phyloP scores from a whole-genome alignment of 2,888 invertebrate species.

The Nephrotoma guestfalica region DNA sequence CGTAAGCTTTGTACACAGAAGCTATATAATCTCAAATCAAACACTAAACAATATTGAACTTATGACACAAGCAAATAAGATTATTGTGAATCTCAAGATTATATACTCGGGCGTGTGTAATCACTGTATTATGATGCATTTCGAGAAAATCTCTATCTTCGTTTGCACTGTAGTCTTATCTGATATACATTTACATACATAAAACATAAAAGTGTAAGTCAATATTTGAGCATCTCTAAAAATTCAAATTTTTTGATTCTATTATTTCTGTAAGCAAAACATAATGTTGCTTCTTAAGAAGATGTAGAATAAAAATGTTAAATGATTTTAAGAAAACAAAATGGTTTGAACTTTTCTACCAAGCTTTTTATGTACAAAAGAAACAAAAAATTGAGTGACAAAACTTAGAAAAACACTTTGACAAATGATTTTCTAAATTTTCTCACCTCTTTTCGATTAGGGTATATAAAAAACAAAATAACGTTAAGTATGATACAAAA shows the following conservation, averaged over 20 bases:
- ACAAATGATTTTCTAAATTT: neutral
- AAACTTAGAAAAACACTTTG: neutral
- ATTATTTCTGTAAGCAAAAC: neutral
- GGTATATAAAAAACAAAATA: neutral
- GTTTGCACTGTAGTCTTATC: neutral
- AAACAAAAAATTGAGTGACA: neutral
- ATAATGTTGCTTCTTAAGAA: neutral
- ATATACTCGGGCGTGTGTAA: neutral
- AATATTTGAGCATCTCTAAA: neutral
- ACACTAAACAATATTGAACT: neutral
- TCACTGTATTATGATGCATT: neutral
- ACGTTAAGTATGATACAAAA: neutral
- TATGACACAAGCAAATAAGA: neutral
- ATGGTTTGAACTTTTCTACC: neutral
- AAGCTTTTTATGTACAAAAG: neutral
- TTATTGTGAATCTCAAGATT: neutral
- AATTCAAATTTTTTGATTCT: neutral
- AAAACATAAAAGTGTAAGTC: neutral
- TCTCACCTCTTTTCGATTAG: neutral
- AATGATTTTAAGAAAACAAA: neutral
- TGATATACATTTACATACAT: neutral
- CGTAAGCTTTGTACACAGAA: neutral
- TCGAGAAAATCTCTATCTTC: neutral
- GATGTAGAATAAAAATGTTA: neutral
- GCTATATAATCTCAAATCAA: neutral